Conservation (phyloP, 2,113 vertebrate species). For the Scalopus aquaticus region DNA sequence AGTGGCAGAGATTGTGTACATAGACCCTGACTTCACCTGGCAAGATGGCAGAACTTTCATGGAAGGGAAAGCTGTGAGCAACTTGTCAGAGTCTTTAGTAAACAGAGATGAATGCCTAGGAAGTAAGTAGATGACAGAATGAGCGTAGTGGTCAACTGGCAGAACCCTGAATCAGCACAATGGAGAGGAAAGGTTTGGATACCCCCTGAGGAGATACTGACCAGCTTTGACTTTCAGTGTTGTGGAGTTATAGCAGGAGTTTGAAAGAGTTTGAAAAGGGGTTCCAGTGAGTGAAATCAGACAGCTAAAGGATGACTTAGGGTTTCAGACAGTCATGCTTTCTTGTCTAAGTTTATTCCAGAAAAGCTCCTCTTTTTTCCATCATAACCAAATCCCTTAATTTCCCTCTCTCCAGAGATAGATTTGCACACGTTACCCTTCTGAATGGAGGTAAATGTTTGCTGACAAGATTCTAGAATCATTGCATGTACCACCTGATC, state of each 20-base stretch:
- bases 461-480: not conserved
- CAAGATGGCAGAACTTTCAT: not conserved
- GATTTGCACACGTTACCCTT: not conserved
- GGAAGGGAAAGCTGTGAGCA: not conserved
- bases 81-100: not conserved
- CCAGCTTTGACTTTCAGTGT: not conserved
- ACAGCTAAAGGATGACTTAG: too few species aligned
- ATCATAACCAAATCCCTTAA: not conserved
- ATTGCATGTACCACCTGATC: not conserved
- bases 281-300: not conserved
- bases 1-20: not conserved
- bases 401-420: not conserved
- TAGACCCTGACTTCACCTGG: not conserved
- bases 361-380: not conserved
- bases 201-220: not conserved
- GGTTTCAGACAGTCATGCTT: not conserved
- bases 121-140: not conserved
- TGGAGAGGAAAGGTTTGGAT: not conserved
- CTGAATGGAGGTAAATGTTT: not conserved
- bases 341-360: not conserved
- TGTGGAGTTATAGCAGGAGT: not conserved
- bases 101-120: not conserved
- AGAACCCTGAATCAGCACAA: not conserved
- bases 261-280: not conserved
- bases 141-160: too few species aligned